Base-by-base conservation (phyloP, 2,888 invertebrate genomes). In the Iselma pallidipennis region DNA sequence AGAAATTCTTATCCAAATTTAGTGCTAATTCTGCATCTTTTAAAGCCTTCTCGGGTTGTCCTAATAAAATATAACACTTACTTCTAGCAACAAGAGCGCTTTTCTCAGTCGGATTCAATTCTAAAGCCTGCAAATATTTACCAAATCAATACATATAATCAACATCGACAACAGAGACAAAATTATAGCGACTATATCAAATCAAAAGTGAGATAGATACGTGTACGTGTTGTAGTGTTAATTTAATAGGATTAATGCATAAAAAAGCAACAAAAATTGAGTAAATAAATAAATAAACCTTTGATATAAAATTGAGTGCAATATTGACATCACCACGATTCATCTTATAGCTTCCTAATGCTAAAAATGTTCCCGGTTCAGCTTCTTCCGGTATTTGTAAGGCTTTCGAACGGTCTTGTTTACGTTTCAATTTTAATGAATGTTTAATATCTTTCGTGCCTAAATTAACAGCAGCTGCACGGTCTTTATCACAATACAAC, bases 371-470 rank as follows among this genome's bases (percentile, higher is more conserved):
- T 10, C 88, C 87, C 0, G 92, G 89, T 73, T 92, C 92, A 0
- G 92, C 90, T 76, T 93, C 92, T 55, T 89, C 92, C 0, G 92
- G 91, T 63, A 93, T 85, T 70, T 90, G 88, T 51, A 92, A 78
- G 0, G 87, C 87, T 70, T 85, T 88, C 71, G 88, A 89, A 25
- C 91, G 86, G 75, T 94, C 94, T 65, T 91, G 88, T 68, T 90
- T 89, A 71, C 91, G 86, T 76, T 94, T 95, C 71, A 92, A 83
- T 75, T 88, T 91, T 66, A 94, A 81, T 31, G 92, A 92, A 69
- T 91, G 90, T 76, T 95, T 95, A 65, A 95, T 95, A 76, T 95
- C 95, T 65, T 88, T 89, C n/a, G 89, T 90, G 0, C 92, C 93
- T 86, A 92, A 87, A 74, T 93, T 91, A 14, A 94, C 94, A 0